Evolutionary conservation across 2,797 vertebrate genomes (phyloP).

Genomic region (Alca torda): DNA sequence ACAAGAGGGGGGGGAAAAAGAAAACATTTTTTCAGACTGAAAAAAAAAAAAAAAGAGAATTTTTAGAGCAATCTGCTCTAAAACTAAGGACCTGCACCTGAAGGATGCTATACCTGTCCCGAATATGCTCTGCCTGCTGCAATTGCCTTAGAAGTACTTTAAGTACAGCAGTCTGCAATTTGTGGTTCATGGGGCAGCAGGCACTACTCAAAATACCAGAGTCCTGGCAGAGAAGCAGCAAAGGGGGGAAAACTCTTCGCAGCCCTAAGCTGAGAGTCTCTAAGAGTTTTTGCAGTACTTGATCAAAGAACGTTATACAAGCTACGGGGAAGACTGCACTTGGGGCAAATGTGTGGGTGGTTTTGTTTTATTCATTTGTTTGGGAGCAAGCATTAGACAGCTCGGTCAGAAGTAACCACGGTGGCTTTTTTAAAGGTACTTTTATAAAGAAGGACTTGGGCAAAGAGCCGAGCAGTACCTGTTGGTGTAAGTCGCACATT

Average conservation of each 20-base stretch:
- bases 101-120: neutral
- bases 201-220: neutral
- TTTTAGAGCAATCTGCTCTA: neutral
- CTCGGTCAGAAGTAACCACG: neutral
- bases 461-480: slow-evolving; percentile 75
- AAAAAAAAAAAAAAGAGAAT: neutral
- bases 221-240: neutral
- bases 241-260: neutral
- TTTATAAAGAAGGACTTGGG: neutral
- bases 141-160: neutral
- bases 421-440: neutral
- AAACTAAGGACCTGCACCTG: neutral
- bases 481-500: slow-evolving; percentile 90
- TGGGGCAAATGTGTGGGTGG: neutral
- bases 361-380: neutral
- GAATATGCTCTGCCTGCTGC: neutral
- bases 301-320: neutral
- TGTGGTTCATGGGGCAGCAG: neutral
- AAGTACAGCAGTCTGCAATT: neutral
- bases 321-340: neutral
- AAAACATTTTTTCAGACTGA: neutral
- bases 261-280: neutral
- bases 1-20: neutral
- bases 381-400: neutral
- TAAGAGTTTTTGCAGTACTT: neutral